phyloP scores from a whole-genome alignment of 2,113 vertebrate genomes.

The Ploceus nigricollis region DNA sequence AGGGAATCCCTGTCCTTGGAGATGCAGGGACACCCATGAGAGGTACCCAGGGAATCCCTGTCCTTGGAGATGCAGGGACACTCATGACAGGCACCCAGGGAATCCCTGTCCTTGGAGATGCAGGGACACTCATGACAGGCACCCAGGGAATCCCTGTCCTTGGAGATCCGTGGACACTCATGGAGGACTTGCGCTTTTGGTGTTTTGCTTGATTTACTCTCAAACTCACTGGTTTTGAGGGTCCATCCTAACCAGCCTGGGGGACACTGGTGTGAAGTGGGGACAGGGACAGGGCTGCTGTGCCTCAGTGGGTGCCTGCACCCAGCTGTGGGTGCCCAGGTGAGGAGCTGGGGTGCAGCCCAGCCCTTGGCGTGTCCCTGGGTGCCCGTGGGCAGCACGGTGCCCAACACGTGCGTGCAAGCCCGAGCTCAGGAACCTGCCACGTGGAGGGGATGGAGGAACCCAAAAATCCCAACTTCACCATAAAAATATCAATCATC shows the following conservation, averaged over 20 bases:
- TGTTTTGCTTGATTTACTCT: background rate
- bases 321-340: background rate
- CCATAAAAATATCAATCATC: constrained; percentile 65
- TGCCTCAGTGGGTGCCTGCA: background rate
- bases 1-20: background rate
- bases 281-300: background rate
- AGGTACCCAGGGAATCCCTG: background rate
- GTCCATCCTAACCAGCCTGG: background rate
- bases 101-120: background rate
- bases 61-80: background rate
- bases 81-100: background rate
- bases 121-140: background rate
- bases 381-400: background rate
- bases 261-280: background rate
- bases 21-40: too few species aligned
- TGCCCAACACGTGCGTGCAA: background rate
- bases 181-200: background rate
- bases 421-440: background rate
- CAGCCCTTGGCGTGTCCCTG: background rate
- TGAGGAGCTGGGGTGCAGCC: background rate
- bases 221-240: background rate
- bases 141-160: background rate
- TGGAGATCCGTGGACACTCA: too few species aligned
- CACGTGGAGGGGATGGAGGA: constrained; percentile 8
- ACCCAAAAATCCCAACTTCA: constrained; percentile 28